Conservation (phyloP, 2,888 invertebrate genomes). For the Crioceris asparagi region DNA sequence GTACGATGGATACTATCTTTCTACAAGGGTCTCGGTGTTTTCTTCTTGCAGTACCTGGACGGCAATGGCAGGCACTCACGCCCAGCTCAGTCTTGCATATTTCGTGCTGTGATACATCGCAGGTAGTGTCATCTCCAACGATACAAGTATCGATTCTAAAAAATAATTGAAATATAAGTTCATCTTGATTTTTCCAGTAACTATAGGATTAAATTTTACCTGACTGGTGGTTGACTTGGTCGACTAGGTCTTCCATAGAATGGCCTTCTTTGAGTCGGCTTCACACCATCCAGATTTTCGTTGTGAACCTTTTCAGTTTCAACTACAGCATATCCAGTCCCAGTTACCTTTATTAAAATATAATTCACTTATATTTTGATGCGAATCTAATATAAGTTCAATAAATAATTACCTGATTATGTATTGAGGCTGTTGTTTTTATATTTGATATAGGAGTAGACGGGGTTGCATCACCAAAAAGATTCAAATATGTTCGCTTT, state of each 20-base stretch:
- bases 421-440: constrained; percentile 33
- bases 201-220: constrained; percentile 33
- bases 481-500: constrained; percentile 76
- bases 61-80: constrained; percentile 80
- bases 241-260: constrained; percentile 40
- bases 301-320: constrained; percentile 41
- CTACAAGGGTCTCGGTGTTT: constrained; percentile 68
- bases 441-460: constrained; percentile 19
- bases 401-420: constrained; percentile 27
- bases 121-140: constrained; percentile 85
- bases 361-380: constrained; percentile 4
- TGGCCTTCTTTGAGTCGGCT: constrained; percentile 43
- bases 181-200: too few species aligned
- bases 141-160: constrained; percentile 82
- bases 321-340: constrained; percentile 58
- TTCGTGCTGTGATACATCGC: constrained; percentile 79
- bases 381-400: not conserved
- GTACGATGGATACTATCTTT: constrained; percentile 63
- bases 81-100: constrained; percentile 77
- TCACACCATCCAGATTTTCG: constrained; percentile 28
- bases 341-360: constrained; percentile 32
- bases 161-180: constrained; percentile 8
- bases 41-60: constrained; percentile 64
- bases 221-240: constrained; percentile 55
- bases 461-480: constrained; percentile 54